Base-by-base conservation (phyloP, 1,140 invertebrate genomes). In the Drosophila nigrodunni region DNA sequence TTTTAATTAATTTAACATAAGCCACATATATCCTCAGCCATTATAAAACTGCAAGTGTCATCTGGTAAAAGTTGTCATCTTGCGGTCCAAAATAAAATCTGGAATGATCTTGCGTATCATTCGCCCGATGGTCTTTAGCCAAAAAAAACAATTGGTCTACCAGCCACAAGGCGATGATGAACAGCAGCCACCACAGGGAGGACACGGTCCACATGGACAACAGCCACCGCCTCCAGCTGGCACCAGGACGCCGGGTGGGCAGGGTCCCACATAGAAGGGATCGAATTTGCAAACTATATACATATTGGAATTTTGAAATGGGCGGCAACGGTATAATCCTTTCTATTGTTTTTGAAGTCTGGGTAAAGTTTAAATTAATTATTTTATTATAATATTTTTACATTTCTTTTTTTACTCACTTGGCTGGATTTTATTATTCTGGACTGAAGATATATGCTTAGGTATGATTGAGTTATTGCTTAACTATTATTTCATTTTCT, bases 251-350 rank as follows among this genome's bases (percentile, higher is more conserved):
- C 71, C 71, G 11, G 71, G 71, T 9, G 71, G 67, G 30, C 73
- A 75, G 6, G 73, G 73, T 44, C 73, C 73, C 18, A 74, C 41
- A 41, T 75, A 75, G 25, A 70, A 75, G 0, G 73, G 67, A 75
- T 75, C 37, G 13, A 75, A 75, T 64, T 75, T 75, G 59, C 58
- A 64, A 46, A 75, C 73, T 2, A 75, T 75, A 41, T 55, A 70
- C 66, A 75, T 75, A 13, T 46, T 49, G 6, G 54, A 34, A 39
- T 10, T 15, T 13, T 13, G n/a, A n/a, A 43, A 43, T 43, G 41
- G 41, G 11, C 41, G 5, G 41, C 41, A 43, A 43, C 41, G 41
- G 11, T 2, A 13, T 43, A 11, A 43, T 43, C 11, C 10, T 44
- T 37, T 1, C 11, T 9, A 15, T n/a, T 54, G 9, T 25, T 35